phyloP scores from a whole-genome alignment of 2,797 vertebrate species.

The Sebastes goodei region DNA sequence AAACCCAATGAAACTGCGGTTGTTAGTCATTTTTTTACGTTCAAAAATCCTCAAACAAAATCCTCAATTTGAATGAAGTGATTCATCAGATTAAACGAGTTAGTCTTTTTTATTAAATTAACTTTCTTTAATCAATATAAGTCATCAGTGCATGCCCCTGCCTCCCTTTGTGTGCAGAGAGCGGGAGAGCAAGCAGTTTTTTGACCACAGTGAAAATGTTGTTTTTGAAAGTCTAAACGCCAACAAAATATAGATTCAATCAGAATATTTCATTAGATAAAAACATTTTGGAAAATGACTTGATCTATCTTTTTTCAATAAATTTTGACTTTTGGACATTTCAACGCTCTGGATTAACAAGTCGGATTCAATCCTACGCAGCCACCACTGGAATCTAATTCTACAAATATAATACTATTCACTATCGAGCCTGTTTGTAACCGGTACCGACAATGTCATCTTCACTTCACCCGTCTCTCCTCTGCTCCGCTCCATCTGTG shows the following conservation, averaged over 20 bases:
- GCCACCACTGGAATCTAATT: neutral
- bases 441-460: neutral
- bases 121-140: neutral
- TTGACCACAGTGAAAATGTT: neutral
- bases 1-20: neutral
- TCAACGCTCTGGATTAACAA: neutral
- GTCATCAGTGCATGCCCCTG: neutral
- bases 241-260: neutral
- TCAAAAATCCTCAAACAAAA: neutral
- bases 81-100: neutral
- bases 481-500: no score
- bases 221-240: neutral
- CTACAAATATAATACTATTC: neutral
- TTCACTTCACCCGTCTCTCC: no score
- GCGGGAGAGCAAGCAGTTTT: neutral
- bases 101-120: no score
- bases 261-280: neutral
- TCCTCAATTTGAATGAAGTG: neutral
- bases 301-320: neutral
- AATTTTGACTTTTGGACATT: neutral
- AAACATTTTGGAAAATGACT: neutral
- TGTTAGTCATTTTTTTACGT: neutral
- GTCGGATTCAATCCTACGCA: neutral
- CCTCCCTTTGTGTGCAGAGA: neutral
- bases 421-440: neutral